These are phyloP conservation scores for Melieria omissa DNA, from an alignment of 2,888 invertebrate genomes.

Conservation along the genomic window DNA sequence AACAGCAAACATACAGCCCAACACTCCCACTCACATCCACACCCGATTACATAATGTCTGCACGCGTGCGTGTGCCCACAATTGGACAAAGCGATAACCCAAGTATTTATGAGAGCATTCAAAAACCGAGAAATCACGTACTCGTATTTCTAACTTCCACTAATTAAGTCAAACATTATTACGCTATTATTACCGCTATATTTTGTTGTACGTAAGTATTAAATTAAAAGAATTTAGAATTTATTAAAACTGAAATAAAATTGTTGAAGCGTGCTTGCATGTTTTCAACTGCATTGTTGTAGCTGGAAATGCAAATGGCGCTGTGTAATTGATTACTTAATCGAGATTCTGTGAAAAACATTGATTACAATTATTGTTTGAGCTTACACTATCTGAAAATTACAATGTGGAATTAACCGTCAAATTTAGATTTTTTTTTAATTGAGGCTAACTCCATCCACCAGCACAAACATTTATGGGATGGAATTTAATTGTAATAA, in stretches of 20 bases:
- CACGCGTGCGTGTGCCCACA: neutral
- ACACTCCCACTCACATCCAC: no score
- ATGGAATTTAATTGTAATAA: no score
- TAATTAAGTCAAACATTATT: slow-evolving; percentile 18
- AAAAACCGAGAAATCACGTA: neutral
- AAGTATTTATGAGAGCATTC: slow-evolving; percentile 34
- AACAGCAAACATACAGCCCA: no score
- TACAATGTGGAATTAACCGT: no score
- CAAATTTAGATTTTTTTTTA: no score
- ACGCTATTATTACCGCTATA: slow-evolving; percentile 27
- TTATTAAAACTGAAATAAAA: neutral
- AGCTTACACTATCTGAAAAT: no score
- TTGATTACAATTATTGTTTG: no score
- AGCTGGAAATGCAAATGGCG: neutral
- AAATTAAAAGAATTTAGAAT: neutral
- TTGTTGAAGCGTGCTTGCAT: slow-evolving; percentile 1
- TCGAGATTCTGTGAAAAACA: no score
- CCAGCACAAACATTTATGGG: no score
- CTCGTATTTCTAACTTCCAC: slow-evolving; percentile 16
- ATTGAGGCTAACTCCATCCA: no score
- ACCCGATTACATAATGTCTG: no score
- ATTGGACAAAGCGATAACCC: neutral
- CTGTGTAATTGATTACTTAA: no score
- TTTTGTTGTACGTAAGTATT: slow-evolving; percentile 19
- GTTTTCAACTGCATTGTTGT: slow-evolving; percentile 24